phyloP scores from a whole-genome alignment of 2,113 vertebrate species.

The Mesembrinibis cayennensis region DNA sequence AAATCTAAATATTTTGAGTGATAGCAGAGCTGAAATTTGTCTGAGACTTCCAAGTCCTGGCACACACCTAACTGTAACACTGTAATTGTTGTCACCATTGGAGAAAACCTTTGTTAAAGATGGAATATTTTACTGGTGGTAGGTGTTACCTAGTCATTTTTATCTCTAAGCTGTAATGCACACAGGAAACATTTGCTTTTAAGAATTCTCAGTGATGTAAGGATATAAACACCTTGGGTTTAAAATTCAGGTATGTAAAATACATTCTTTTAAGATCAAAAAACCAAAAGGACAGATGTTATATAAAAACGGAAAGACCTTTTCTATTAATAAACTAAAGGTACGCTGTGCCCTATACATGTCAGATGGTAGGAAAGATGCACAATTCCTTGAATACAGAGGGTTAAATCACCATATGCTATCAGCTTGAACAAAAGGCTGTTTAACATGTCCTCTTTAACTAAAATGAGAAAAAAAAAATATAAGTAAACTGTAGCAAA shows the following conservation, averaged over 20 bases:
- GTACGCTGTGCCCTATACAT: not conserved
- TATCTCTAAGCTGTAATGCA: not conserved
- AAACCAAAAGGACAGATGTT: not conserved
- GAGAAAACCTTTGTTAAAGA: not conserved
- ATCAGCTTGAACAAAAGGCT: conserved; percentile 7
- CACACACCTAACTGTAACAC: not conserved
- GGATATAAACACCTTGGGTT: not conserved
- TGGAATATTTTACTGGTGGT: not conserved
- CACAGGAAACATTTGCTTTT: not conserved
- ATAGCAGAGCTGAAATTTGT: not conserved
- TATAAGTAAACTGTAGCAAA: not conserved
- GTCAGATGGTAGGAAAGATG: not conserved
- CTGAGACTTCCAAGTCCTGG: not conserved
- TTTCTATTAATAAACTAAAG: not conserved
- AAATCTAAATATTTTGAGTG: not conserved
- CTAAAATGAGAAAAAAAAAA: conserved; percentile 12
- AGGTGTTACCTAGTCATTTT: not conserved
- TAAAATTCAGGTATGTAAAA: not conserved
- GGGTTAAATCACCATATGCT: conserved; percentile 15
- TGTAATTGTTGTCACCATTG: not conserved
- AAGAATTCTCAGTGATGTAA: not conserved
- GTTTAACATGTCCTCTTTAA: not conserved
- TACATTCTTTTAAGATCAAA: not conserved
- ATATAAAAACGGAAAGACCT: not conserved
- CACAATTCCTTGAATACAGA: not conserved